Percentiles rank a stretch among this genome's conserved stretches.
Conservation (phyloP, 2,888 invertebrate species). For the Drosophila helvetica region DNA sequence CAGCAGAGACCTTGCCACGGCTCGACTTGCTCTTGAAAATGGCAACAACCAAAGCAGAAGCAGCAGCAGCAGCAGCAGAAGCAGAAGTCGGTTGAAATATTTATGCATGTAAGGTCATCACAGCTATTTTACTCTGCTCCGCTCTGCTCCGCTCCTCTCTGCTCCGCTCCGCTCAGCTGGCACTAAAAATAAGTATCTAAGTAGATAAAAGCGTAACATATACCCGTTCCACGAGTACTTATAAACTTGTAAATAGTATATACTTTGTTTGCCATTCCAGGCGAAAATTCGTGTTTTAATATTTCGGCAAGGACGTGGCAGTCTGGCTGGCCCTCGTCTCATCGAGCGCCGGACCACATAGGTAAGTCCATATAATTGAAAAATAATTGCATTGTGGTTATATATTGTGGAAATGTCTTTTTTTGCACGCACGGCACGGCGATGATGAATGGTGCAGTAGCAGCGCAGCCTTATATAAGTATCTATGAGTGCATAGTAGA, state of each 20-base stretch:
- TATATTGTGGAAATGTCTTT: slow-evolving; percentile 3
- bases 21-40: slow-evolving; percentile 74
- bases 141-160: slow-evolving; percentile 51
- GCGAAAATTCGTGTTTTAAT: slow-evolving; percentile 55
- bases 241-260: slow-evolving; percentile 2
- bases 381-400: slow-evolving; percentile 57
- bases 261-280: slow-evolving; percentile 32
- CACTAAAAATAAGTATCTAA: slow-evolving; percentile 59
- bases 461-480: not conserved
- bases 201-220: slow-evolving; percentile 31
- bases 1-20: slow-evolving; percentile 68
- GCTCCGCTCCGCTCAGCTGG: slow-evolving; percentile 54
- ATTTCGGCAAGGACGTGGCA: slow-evolving; percentile 56
- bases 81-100: slow-evolving; percentile 61
- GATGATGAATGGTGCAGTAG: slow-evolving; percentile 18
- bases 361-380: slow-evolving; percentile 63
- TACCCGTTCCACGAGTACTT: not conserved
- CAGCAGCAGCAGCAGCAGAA: slow-evolving; percentile 55
- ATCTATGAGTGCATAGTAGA: not conserved
- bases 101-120: slow-evolving; percentile 73
- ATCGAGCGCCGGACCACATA: slow-evolving; percentile 30
- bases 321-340: slow-evolving; percentile 10
- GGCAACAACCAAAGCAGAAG: slow-evolving; percentile 65
- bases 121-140: slow-evolving; percentile 61
- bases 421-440: not conserved